A percentile compares a stretch with the other conserved stretches of the same genome.
phyloP scores from a whole-genome alignment of 2,113 vertebrate genomes.

The Clupea harengus region DNA sequence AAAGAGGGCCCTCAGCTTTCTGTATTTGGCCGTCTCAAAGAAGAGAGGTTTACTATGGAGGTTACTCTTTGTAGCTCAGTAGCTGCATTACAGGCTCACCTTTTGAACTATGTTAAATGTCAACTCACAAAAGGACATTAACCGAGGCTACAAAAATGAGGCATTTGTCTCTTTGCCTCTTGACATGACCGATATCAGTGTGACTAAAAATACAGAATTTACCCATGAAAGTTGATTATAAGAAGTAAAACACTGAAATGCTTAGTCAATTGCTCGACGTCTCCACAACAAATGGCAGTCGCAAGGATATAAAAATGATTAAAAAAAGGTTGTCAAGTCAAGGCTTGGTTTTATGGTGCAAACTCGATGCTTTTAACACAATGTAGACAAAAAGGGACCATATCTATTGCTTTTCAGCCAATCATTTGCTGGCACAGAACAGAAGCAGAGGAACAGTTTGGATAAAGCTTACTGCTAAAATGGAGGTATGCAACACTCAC shows the following conservation, averaged over 20 bases:
- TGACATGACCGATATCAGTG: not conserved
- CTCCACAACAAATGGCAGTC: not conserved
- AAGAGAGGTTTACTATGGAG: not conserved
- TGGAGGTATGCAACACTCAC: slow-evolving; percentile 51
- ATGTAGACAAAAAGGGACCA: not conserved
- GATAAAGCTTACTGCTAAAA: not conserved
- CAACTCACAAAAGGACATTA: not conserved
- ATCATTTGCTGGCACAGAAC: not conserved
- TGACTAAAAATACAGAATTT: not conserved
- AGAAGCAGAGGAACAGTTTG: not conserved
- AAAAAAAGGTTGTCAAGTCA: no score
- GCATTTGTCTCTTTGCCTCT: not conserved
- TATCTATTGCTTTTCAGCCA: not conserved
- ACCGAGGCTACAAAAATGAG: not conserved
- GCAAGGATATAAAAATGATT: not conserved
- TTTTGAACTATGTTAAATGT: not conserved
- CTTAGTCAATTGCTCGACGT: no score
- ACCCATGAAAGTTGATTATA: not conserved
- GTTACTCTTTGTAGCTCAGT: not conserved
- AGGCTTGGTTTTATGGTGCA: not conserved
- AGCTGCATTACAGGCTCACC: not conserved
- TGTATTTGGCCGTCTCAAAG: no score
- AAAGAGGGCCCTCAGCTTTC: not conserved
- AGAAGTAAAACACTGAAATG: not conserved
- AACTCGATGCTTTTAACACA: not conserved